These are phyloP conservation scores for Hyphantria cunea DNA, from an alignment of 1,140 invertebrate genomes.

Conservation along the genomic window DNA sequence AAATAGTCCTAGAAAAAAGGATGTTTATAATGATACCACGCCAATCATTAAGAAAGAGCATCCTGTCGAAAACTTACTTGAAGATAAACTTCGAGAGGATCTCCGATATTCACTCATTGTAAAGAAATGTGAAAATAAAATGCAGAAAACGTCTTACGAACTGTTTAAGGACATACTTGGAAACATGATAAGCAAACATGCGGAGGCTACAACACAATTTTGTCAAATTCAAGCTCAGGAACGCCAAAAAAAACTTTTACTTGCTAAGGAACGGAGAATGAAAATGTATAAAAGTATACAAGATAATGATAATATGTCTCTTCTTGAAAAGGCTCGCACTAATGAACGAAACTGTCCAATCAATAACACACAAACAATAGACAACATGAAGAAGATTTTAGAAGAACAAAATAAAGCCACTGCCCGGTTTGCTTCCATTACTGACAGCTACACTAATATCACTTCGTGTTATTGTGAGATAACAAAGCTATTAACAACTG, in stretches of 20 bases:
- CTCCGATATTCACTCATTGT: slow-evolving; percentile 63
- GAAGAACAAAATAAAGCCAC: slow-evolving; percentile 75
- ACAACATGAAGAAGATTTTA: slow-evolving; percentile 74
- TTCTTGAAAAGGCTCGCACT: slow-evolving; percentile 64
- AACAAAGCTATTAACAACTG: slow-evolving; percentile 51
- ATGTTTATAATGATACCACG: slow-evolving; percentile 27
- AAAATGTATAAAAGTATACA: slow-evolving; percentile 67
- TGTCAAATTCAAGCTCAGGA: slow-evolving; percentile 70
- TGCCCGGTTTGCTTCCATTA: slow-evolving; percentile 63
- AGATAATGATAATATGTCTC: slow-evolving; percentile 68
- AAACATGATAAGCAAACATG: slow-evolving; percentile 63
- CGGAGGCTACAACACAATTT: slow-evolving; percentile 61
- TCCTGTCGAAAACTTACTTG: slow-evolving; percentile 44
- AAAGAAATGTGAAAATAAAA: slow-evolving; percentile 64
- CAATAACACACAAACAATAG: slow-evolving; percentile 64
- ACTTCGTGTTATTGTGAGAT: slow-evolving; percentile 71
- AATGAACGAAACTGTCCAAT: slow-evolving; percentile 62
- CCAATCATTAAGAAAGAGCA: slow-evolving; percentile 33
- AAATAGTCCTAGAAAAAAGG: slow-evolving; percentile 57
- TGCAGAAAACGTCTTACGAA: slow-evolving; percentile 58
- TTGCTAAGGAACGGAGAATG: slow-evolving; percentile 59
- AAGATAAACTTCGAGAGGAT: slow-evolving; percentile 65
- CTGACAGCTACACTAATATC: slow-evolving; percentile 68
- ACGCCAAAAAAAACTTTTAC: slow-evolving; percentile 58
- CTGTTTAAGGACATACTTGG: slow-evolving; percentile 62